A percentile compares a stretch with the other conserved stretches of the same genome.
phyloP scores from a whole-genome alignment of 2,797 vertebrate genomes.

The Anguilla marmorata region DNA sequence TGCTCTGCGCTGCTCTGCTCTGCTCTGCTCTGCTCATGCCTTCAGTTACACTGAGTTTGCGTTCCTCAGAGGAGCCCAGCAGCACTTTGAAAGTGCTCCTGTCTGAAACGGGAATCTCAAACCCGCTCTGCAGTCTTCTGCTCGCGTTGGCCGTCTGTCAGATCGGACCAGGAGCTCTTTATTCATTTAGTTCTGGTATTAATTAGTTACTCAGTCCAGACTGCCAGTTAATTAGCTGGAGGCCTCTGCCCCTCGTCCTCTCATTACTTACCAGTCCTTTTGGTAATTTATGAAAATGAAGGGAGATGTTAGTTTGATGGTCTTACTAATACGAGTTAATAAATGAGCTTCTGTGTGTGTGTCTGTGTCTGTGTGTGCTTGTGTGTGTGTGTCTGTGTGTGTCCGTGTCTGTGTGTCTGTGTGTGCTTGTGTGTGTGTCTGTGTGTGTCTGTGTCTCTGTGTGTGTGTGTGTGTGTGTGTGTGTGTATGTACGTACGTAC shows the following conservation, averaged over 20 bases:
- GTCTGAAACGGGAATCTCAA: neutral
- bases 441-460: no score
- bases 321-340: constrained; percentile 46
- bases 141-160: constrained; percentile 60
- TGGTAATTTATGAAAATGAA: constrained; percentile 62
- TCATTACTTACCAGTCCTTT: constrained; percentile 62
- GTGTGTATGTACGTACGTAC: neutral
- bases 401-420: no score
- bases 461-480: neutral
- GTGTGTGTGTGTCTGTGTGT: neutral
- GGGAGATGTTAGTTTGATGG: constrained; percentile 40
- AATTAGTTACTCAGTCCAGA: constrained; percentile 65
- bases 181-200: constrained; percentile 67
- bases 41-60: neutral
- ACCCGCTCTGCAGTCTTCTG: constrained; percentile 56
- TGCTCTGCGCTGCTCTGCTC: no score
- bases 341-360: constrained; percentile 28
- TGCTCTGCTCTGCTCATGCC: neutral
- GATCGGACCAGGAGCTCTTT: constrained; percentile 57
- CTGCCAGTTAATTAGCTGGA: constrained; percentile 63
- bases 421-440: neutral
- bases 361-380: neutral
- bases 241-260: constrained; percentile 52
- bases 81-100: neutral
- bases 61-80: neutral